Conservation (phyloP, 1,140 invertebrate genomes). For the Dendrolimus kikuchii region DNA sequence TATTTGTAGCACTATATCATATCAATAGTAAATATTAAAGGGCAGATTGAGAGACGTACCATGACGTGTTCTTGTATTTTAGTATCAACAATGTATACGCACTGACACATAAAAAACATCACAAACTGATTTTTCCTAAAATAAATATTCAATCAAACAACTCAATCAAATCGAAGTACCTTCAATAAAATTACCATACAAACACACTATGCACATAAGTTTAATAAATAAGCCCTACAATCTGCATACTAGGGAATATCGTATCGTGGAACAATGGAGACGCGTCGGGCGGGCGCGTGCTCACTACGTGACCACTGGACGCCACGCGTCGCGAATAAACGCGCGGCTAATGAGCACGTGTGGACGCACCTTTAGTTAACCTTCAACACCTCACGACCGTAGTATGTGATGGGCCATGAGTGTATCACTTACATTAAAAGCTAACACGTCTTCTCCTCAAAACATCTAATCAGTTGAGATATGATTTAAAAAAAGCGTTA, state of each 20-base stretch:
- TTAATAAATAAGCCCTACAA: too few relatives aligned
- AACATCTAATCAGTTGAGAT: too few relatives aligned
- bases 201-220: too few relatives aligned
- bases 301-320: constrained; percentile 43
- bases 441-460: too few relatives aligned
- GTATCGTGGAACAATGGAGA: constrained; percentile 32
- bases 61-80: too few relatives aligned
- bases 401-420: not conserved
- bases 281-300: constrained; percentile 44
- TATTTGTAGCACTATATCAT: too few relatives aligned
- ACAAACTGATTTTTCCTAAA: not conserved
- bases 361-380: constrained; percentile 26
- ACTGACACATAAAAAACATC: not conserved
- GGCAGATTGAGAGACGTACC: too few relatives aligned
- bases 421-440: not conserved
- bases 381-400: constrained; percentile 7
- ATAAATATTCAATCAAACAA: not conserved
- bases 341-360: constrained; percentile 46
- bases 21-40: too few relatives aligned
- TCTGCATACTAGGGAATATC: constrained; percentile 2
- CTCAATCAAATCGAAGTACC: not conserved
- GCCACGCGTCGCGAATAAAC: constrained; percentile 47
- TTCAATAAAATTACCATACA: too few relatives aligned
- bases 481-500: too few relatives aligned
- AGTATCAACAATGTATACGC: not conserved